Conservation (phyloP, 2,888 invertebrate genomes). For the Drosophila maculinotata region DNA sequence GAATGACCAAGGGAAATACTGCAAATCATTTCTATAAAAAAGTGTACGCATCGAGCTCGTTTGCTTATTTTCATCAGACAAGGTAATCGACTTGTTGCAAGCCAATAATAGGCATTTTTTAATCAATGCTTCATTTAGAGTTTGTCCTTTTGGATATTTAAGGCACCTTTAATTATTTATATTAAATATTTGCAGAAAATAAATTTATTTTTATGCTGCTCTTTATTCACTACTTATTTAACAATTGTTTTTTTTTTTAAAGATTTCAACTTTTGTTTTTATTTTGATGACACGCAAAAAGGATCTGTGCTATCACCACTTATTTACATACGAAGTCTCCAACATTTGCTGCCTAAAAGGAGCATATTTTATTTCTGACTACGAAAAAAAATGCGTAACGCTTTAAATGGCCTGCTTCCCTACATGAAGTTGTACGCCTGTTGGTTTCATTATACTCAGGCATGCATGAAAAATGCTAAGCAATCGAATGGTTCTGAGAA, state of each 20-base stretch:
- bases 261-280: too few species aligned
- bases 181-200: background rate
- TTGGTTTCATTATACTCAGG: background rate
- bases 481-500: background rate
- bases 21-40: too few species aligned
- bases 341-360: too few species aligned
- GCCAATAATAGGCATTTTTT: too few species aligned
- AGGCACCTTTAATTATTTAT: background rate
- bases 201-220: background rate
- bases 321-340: background rate
- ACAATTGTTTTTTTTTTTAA: background rate
- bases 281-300: too few species aligned
- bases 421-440: background rate
- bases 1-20: too few species aligned
- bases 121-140: too few species aligned
- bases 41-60: too few species aligned
- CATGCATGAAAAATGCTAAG: background rate
- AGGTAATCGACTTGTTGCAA: too few species aligned
- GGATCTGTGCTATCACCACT: background rate
- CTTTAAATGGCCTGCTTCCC: background rate
- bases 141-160: background rate
- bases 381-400: background rate
- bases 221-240: background rate
- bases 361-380: background rate
- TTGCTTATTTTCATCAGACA: too few species aligned